Percentiles rank a stretch among this genome's conserved stretches.
Conservation (phyloP, 2,888 invertebrate genomes). For the Atethmia centrago region DNA sequence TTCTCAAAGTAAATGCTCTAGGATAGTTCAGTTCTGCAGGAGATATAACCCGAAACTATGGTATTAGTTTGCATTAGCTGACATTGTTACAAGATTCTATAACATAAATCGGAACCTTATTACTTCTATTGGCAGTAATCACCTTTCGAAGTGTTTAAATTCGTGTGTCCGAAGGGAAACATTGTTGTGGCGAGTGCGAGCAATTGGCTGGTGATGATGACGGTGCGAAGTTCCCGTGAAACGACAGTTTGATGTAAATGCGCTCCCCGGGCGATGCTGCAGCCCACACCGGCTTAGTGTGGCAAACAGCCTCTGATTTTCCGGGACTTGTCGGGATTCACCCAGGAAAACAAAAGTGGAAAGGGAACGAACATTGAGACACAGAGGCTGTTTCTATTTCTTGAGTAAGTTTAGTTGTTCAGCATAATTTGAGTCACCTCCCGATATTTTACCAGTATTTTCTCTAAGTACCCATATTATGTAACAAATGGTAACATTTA, state of each 20-base stretch:
- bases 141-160: constrained; percentile 20
- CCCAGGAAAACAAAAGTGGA: constrained; percentile 23
- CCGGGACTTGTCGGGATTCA: constrained; percentile 29
- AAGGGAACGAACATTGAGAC: constrained; percentile 2
- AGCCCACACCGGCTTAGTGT: constrained; percentile 55
- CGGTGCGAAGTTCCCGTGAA: constrained; percentile 72
- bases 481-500: not conserved
- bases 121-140: constrained; percentile 15
- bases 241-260: constrained; percentile 88
- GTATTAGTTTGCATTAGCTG: not conserved
- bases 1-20: constrained; percentile 36
- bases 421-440: not conserved
- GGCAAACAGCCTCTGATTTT: constrained; percentile 47
- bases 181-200: constrained; percentile 60
- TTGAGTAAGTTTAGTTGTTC: constrained; percentile 9
- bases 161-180: constrained; percentile 68
- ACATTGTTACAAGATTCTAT: not conserved
- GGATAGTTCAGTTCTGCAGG: constrained; percentile 7
- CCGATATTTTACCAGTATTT: not conserved
- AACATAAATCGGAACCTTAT: constrained; percentile 18
- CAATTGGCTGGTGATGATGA: constrained; percentile 71
- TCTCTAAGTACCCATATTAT: not conserved
- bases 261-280: constrained; percentile 71
- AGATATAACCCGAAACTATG: constrained; percentile 6
- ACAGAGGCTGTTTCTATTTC: not conserved